A percentile compares a stretch with the other conserved stretches of the same genome.
Conservation (phyloP, 2,797 vertebrate genomes). For the Champsocephalus gunnari region DNA sequence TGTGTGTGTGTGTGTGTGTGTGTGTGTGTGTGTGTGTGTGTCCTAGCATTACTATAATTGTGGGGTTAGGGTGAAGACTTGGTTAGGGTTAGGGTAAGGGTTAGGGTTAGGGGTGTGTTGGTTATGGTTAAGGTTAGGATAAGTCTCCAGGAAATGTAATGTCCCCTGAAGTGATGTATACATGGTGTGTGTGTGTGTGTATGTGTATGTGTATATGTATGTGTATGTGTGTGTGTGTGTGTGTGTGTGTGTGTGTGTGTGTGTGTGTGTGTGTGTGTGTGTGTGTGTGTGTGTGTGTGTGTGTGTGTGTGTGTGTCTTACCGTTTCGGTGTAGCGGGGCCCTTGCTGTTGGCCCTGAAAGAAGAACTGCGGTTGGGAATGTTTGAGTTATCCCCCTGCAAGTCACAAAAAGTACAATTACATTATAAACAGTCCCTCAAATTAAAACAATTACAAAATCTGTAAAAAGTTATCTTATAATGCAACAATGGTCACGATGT, state of each 20-base stretch:
- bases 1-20: conserved; percentile 17
- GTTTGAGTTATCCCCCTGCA: conserved; percentile 85
- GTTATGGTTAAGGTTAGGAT: too few relatives aligned
- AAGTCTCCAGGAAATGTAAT: too few relatives aligned
- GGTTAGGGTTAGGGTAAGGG: too few relatives aligned
- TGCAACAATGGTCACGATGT: too few relatives aligned
- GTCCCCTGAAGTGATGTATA: too few relatives aligned
- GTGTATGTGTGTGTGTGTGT: background rate
- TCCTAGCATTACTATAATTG: too few relatives aligned
- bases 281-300: background rate
- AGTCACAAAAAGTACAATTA: background rate
- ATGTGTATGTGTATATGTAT: background rate
- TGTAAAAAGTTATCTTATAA: too few relatives aligned
- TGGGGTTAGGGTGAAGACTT: too few relatives aligned
- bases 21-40: conserved; percentile 20
- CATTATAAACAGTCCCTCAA: background rate
- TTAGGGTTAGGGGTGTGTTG: too few relatives aligned
- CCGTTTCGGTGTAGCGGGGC: conserved; percentile 89
- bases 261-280: background rate
- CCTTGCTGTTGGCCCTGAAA: conserved; percentile 82
- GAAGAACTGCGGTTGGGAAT: conserved; percentile 86
- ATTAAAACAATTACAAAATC: too few relatives aligned
- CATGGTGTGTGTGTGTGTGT: too few relatives aligned
- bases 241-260: too few relatives aligned
- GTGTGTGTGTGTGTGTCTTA: conserved; percentile 25